These are phyloP conservation scores for Gerris lacustris DNA, from an alignment of 2,888 invertebrate genomes.

Conservation along the genomic window DNA sequence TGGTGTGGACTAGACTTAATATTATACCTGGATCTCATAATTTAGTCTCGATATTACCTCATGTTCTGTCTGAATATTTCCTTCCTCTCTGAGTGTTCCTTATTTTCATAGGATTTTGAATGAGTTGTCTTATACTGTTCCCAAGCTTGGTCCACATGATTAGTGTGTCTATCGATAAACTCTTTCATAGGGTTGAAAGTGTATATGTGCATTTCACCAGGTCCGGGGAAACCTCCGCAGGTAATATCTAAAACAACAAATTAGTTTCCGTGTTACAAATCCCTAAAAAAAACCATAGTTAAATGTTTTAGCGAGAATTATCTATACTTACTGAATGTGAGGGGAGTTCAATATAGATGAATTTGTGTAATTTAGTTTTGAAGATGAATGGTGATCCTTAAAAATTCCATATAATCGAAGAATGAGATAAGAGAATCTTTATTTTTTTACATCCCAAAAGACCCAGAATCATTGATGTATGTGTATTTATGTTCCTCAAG, in stretches of 20 bases:
- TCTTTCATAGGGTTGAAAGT: conserved; percentile 91
- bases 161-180: conserved; percentile 58
- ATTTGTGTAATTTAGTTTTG: too few species aligned
- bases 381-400: too few species aligned
- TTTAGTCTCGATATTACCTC: conserved; percentile 41
- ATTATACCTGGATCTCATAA: background rate
- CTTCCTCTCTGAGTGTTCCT: conserved; percentile 58
- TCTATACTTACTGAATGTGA: too few species aligned
- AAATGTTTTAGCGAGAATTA: too few species aligned
- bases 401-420: too few species aligned
- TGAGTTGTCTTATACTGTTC: conserved; percentile 60
- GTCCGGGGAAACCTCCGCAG: conserved; percentile 75
- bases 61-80: conserved; percentile 78
- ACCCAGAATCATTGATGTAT: too few species aligned
- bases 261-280: background rate
- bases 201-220: conserved; percentile 59
- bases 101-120: conserved; percentile 50
- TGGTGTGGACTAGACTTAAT: too few species aligned
- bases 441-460: too few species aligned
- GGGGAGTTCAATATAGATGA: too few species aligned
- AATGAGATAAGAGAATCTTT: too few species aligned
- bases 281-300: too few species aligned
- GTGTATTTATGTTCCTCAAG: too few species aligned
- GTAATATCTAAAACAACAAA: conserved; percentile 43
- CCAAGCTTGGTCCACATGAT: conserved; percentile 65